A percentile compares a stretch with the other conserved stretches of the same genome.
These are phyloP conservation scores for Marcusenius ussheri DNA, from an alignment of 2,113 vertebrate species.

Conservation along the genomic window DNA sequence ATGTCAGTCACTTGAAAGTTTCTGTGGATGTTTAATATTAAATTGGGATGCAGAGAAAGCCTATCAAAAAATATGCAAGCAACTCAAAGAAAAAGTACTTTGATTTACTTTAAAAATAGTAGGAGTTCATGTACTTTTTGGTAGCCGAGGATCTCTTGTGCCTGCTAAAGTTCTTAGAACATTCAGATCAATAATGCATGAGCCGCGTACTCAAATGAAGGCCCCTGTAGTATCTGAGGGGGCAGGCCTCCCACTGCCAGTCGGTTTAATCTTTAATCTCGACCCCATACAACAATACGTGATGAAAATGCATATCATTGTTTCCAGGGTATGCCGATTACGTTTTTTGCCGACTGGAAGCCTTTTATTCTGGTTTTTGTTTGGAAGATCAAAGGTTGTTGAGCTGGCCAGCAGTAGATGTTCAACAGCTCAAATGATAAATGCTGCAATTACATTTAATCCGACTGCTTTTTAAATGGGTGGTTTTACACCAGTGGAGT, in stretches of 20 bases:
- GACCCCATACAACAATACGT: not conserved
- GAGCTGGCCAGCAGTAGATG: not conserved
- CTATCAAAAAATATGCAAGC: not conserved
- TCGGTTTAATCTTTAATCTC: not conserved
- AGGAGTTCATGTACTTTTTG: not conserved
- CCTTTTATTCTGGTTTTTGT: not conserved
- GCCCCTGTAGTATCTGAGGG: not conserved
- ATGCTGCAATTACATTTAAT: not conserved
- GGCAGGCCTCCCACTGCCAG: not conserved
- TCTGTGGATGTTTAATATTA: not conserved
- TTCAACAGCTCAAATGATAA: not conserved
- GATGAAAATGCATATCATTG: not conserved
- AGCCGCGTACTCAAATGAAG: not conserved
- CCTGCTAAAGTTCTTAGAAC: not conserved
- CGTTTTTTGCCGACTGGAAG: not conserved
- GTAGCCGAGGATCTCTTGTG: not conserved
- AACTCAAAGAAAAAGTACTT: not conserved
- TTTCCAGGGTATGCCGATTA: not conserved
- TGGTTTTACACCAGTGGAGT: not conserved
- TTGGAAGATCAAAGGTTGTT: not conserved
- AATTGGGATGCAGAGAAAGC: not conserved
- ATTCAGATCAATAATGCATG: constrained; percentile 12
- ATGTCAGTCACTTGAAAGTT: not conserved
- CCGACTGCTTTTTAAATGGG: not conserved
- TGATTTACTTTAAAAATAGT: constrained; percentile 1